Conservation (phyloP, 2,888 invertebrate species). For the Boloria euphrosyne region DNA sequence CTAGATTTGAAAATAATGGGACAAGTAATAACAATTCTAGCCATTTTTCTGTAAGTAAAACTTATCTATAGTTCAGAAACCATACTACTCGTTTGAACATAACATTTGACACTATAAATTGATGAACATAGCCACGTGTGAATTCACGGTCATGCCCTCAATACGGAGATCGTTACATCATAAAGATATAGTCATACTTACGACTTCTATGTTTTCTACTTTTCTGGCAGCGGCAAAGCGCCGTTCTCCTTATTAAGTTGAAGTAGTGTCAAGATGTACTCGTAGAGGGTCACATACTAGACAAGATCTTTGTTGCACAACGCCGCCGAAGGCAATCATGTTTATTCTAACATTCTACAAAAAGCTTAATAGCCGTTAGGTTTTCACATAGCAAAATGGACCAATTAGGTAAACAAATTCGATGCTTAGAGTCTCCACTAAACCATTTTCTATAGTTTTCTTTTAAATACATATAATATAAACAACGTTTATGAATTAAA, state of each 20-base stretch:
- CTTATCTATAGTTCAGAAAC: constrained; percentile 4
- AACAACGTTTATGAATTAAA: background rate
- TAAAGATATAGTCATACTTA: constrained; percentile 36
- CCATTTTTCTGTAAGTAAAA: background rate
- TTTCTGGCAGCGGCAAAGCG: constrained; percentile 56
- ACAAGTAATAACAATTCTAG: background rate
- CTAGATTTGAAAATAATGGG: constrained; percentile 12
- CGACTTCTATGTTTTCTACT: constrained; percentile 35
- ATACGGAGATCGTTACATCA: constrained; percentile 56
- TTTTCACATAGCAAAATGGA: constrained; percentile 5
- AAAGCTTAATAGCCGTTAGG: constrained; percentile 34
- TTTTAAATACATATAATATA: background rate
- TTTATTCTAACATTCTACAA: constrained; percentile 35
- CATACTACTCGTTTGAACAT: constrained; percentile 14
- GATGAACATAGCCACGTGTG: background rate
- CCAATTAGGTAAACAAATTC: background rate
- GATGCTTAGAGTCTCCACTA: background rate
- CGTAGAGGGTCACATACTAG: constrained; percentile 62
- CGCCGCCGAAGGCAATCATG: constrained; percentile 38
- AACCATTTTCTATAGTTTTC: background rate
- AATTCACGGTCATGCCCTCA: constrained; percentile 30
- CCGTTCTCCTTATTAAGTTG: constrained; percentile 70
- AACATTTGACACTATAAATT: background rate
- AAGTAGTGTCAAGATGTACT: constrained; percentile 70
- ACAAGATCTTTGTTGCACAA: constrained; percentile 61